These are phyloP conservation scores for Distichodus sexfasciatus DNA, from an alignment of 2,797 vertebrate species.

Conservation along the genomic window DNA sequence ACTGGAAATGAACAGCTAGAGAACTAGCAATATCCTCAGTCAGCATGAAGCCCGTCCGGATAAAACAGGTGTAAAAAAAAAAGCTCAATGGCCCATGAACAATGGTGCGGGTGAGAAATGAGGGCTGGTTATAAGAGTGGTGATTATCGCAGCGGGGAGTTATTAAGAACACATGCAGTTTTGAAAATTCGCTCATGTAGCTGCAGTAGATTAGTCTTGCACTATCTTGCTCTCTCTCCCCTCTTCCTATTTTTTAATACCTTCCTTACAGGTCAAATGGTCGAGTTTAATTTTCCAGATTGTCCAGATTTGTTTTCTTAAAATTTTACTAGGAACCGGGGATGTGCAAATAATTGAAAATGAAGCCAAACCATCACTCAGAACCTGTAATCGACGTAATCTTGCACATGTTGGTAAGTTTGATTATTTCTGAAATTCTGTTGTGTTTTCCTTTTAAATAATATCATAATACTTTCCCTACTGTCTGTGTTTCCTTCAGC, in stretches of 20 bases:
- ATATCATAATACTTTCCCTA: too few species aligned
- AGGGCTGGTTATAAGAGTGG: constrained; percentile 30
- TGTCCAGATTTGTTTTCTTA: too few species aligned
- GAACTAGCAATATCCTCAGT: neutral
- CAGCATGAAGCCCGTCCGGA: neutral
- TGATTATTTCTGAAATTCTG: too few species aligned
- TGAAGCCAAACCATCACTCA: too few species aligned
- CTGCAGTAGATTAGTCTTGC: constrained; percentile 20
- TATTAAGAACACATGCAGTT: constrained; percentile 26
- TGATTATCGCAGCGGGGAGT: constrained; percentile 33
- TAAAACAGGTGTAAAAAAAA: constrained; percentile 27
- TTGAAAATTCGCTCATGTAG: constrained; percentile 24
- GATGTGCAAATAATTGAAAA: too few species aligned
- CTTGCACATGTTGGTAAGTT: too few species aligned
- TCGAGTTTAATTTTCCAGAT: neutral
- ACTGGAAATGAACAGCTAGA: neutral
- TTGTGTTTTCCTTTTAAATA: too few species aligned
- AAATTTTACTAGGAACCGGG: too few species aligned
- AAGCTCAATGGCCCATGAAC: constrained; percentile 16
- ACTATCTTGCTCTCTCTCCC: neutral
- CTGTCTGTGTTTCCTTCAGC: too few species aligned
- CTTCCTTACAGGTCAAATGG: neutral
- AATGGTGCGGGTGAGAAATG: constrained; percentile 14
- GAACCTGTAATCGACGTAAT: too few species aligned
- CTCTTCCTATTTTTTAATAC: neutral